phyloP scores from a whole-genome alignment of 1,140 invertebrate species.

The Leptoteleia sp. region DNA sequence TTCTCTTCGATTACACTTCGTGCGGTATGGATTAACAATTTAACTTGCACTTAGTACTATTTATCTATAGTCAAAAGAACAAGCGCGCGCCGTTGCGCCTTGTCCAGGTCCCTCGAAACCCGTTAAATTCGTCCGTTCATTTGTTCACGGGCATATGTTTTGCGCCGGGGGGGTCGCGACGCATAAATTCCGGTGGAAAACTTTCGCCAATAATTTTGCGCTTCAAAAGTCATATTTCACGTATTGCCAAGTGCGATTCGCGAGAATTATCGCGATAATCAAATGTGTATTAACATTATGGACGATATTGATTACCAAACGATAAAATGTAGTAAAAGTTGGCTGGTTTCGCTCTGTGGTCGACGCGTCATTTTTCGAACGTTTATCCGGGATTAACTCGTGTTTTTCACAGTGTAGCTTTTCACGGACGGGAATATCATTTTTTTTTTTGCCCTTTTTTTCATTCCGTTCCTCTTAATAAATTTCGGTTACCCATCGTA shows the following conservation, averaged over 20 bases:
- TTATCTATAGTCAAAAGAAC: too few species aligned
- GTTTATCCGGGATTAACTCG: constrained; percentile 12
- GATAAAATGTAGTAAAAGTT: constrained; percentile 31
- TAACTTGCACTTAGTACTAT: too few species aligned
- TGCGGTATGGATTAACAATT: too few species aligned
- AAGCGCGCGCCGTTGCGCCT: too few species aligned
- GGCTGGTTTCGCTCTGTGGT: constrained; percentile 10
- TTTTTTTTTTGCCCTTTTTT: too few species aligned
- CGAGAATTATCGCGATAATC: constrained; percentile 48
- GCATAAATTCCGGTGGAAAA: constrained; percentile 48
- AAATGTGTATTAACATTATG: constrained; percentile 49
- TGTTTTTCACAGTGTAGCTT: background rate
- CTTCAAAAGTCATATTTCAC: constrained; percentile 49
- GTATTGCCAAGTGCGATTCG: constrained; percentile 33
- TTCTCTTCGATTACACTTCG: too few species aligned
- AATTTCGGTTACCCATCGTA: too few species aligned
- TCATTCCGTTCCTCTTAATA: too few species aligned
- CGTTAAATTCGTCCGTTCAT: constrained; percentile 7
- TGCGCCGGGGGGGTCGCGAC: constrained; percentile 16
- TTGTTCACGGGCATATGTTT: constrained; percentile 49
- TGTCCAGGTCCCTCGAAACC: too few species aligned
- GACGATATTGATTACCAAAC: constrained; percentile 5
- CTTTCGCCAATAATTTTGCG: constrained; percentile 58
- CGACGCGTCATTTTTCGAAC: constrained; percentile 12
- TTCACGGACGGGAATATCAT: too few species aligned